Conservation (phyloP, 2,888 invertebrate genomes). For the Syrista parreyssii region DNA sequence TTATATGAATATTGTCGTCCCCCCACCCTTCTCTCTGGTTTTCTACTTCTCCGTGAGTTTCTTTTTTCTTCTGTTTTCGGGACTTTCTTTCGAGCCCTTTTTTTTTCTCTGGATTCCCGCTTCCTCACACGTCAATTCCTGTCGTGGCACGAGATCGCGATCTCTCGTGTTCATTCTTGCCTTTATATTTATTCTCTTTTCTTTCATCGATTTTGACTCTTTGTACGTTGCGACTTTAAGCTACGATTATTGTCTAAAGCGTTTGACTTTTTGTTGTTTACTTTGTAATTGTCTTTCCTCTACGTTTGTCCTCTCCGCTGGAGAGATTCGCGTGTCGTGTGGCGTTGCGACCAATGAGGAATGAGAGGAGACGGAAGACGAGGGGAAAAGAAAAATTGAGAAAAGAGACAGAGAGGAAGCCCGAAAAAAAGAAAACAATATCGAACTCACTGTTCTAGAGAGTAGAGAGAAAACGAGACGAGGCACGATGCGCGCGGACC, state of each 20-base stretch:
- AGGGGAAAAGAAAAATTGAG: slow-evolving; percentile 10
- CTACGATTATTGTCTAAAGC: not conserved
- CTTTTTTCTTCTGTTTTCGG: slow-evolving; percentile 12
- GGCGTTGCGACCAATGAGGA: slow-evolving; percentile 21
- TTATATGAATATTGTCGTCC: not conserved
- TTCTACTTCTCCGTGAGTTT: slow-evolving; percentile 5
- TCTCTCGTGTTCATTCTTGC: slow-evolving; percentile 26
- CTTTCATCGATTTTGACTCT: not conserved
- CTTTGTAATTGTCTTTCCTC: slow-evolving; percentile 4
- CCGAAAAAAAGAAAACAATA: slow-evolving; percentile 10
- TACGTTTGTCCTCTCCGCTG: slow-evolving; percentile 3
- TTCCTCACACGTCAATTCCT: slow-evolving; percentile 13
- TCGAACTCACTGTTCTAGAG: not conserved
- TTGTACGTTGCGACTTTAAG: not conserved
- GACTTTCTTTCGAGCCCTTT: slow-evolving; percentile 25
- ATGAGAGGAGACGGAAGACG: slow-evolving; percentile 12
- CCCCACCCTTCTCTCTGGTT: slow-evolving; percentile 9
- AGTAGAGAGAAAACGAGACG: not conserved
- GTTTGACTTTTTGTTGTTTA: not conserved
- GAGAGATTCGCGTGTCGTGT: slow-evolving; percentile 15
- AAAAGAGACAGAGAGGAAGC: slow-evolving; percentile 33
- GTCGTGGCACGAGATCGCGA: not conserved
- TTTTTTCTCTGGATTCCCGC: slow-evolving; percentile 13
- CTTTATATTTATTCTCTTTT: slow-evolving; percentile 3
- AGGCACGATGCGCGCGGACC: not conserved